Evolutionary conservation across 1,140 invertebrate species (phyloP), one percentile per base, ranked within the genome.

Genomic region (Drosophila kepulauana): DNA sequence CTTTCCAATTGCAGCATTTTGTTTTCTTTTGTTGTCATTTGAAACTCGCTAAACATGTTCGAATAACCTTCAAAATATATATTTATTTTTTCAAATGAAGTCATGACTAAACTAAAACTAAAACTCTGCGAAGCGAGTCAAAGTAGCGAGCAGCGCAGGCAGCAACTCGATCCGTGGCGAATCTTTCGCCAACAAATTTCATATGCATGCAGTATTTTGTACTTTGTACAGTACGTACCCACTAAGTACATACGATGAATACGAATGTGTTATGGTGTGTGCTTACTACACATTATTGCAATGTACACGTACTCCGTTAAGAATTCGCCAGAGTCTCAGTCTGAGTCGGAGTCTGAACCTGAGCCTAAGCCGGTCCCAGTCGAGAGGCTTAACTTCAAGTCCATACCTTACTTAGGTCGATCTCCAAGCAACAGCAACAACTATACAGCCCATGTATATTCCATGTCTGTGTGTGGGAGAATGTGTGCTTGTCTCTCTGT

Each of bases 381-480:
- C 25, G 11, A 20, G 35, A 45, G 2, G 30, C 41, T 11, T 25
- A 16, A 25, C 28, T 33, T 35, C 5, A 67, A 48, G 13, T 48
- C 43, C 35, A 56, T 13, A 35, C 15, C 41, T 57, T 30, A 35
- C 16, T 51, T 7, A 43, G 57, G 63, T 38, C 41, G 61, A 56
- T 73, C 74, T 76, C 56, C 49, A 43, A 62, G 59, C 48, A 66
- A 45, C 54, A 52, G 43, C 45, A 30, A 15, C 33, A 46, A 13
- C 8, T 5, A 33, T 7, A 33, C 30, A 33, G 35, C 35, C 35
- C 35, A 38, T 38, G 35, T 38, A 38, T 38, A 38, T 38, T 38
- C 35, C 7, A 8, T 38, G 35, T 38, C 35, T 11, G 35, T 38
- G 35, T 38, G 35, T 38, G 35, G 35, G 35, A 38, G 35, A 38